Conservation (phyloP, 2,797 vertebrate species). For the Nyctibius grandis region DNA sequence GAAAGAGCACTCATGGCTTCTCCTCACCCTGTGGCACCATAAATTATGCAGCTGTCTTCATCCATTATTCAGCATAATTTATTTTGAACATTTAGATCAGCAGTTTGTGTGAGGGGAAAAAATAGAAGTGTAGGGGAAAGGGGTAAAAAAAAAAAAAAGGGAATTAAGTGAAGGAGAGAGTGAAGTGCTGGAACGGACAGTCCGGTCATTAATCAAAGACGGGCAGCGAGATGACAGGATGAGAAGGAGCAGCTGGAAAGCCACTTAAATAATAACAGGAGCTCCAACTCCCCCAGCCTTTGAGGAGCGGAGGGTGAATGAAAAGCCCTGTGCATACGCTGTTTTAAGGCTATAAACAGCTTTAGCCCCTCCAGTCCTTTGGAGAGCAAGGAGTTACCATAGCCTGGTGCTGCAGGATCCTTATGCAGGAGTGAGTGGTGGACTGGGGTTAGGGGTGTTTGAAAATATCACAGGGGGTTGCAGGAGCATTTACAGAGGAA, state of each 20-base stretch:
- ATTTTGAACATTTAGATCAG: constrained; percentile 73
- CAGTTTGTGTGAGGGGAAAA: constrained; percentile 50
- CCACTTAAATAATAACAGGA: constrained; percentile 10
- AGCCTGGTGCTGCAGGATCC: not conserved
- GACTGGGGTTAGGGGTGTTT: not conserved
- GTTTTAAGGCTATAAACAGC: not conserved
- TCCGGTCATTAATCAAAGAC: constrained; percentile 9
- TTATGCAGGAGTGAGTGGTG: rapidly evolving
- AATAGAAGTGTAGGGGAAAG: not conserved
- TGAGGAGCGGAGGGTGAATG: not conserved
- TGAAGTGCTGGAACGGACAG: not conserved
- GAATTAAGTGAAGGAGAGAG: not conserved
- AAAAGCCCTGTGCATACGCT: not conserved
- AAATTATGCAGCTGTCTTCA: constrained; percentile 73
- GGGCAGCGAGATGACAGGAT: not conserved
- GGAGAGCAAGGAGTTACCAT: not conserved
- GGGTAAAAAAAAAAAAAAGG: not conserved
- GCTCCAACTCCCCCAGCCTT: not conserved
- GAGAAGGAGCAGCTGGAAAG: constrained; percentile 6
- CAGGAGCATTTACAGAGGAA: not conserved
- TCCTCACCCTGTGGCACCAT: constrained; percentile 45
- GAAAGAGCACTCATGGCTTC: not conserved
- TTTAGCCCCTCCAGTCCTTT: not conserved
- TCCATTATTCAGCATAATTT: constrained; percentile 77
- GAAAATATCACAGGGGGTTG: not conserved